Conservation (phyloP, 2,797 vertebrate species). For the Anisognathus igniventris region DNA sequence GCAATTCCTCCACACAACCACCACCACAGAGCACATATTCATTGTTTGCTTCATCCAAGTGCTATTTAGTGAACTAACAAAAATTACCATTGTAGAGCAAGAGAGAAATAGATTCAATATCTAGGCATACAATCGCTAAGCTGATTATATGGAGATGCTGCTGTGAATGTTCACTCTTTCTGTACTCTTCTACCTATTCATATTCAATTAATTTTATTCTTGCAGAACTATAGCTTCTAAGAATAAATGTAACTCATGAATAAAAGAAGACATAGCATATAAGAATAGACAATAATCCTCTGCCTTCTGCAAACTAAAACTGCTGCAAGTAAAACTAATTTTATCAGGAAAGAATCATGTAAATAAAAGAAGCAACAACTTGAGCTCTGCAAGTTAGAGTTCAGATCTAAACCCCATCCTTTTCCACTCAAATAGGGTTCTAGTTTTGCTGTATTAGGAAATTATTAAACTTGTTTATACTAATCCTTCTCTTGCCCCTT, state of each 20-base stretch:
- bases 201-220: slow-evolving; percentile 2
- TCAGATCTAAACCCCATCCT: neutral
- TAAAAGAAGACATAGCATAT: neutral
- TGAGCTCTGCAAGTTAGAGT: neutral
- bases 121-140: neutral
- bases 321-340: neutral
- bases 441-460: neutral
- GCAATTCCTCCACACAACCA: rapidly evolving
- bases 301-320: neutral
- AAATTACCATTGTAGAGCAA: neutral
- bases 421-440: neutral
- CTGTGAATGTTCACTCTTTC: neutral
- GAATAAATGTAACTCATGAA: slow-evolving; percentile 25
- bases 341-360: neutral
- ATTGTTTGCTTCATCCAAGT: neutral
- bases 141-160: neutral
- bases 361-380: neutral
- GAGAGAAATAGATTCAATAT: neutral
- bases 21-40: neutral
- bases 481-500: neutral
- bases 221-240: neutral
- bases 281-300: neutral
- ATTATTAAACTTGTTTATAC: neutral
- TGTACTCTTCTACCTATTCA: neutral
- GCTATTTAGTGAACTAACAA: neutral